These are phyloP conservation scores for Dryocosmus kuriphilus DNA, from an alignment of 2,888 invertebrate genomes.

Conservation along the genomic window DNA sequence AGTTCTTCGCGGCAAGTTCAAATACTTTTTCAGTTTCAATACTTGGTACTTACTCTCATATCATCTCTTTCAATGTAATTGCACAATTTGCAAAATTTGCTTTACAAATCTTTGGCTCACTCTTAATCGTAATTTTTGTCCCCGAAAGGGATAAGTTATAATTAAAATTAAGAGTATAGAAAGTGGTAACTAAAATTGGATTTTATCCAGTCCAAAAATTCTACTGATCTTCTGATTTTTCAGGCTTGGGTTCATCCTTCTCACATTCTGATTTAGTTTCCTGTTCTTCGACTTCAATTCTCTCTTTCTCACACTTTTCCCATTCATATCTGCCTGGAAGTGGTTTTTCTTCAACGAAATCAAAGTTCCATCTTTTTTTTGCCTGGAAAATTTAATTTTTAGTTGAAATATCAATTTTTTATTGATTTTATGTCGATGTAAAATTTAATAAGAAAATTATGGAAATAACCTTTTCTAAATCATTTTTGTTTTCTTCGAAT, in stretches of 20 bases:
- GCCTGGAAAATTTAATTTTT: constrained; percentile 63
- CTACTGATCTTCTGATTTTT: constrained; percentile 48
- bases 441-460: constrained; percentile 8
- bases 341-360: constrained; percentile 79
- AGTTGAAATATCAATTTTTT: neutral
- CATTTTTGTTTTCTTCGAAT: constrained; percentile 62
- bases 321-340: constrained; percentile 79
- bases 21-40: neutral
- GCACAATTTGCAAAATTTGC: constrained; percentile 4
- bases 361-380: constrained; percentile 80
- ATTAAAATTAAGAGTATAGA: constrained; percentile 9
- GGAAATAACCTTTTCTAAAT: constrained; percentile 62
- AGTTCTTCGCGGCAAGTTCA: neutral
- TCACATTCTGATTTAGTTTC: constrained; percentile 45
- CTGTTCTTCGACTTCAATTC: constrained; percentile 48
- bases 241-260: constrained; percentile 50
- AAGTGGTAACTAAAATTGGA: constrained; percentile 18
- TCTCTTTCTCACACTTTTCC: constrained; percentile 70
- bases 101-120: neutral
- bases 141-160: neutral
- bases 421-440: neutral
- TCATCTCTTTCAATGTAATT: neutral
- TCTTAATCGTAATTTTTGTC: neutral
- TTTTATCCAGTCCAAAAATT: constrained; percentile 42
- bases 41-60: neutral